A percentile compares a stretch with the other conserved stretches of the same genome.
These are phyloP conservation scores for Myodes glareolus DNA, from an alignment of 2,113 vertebrate species.

Conservation along the genomic window DNA sequence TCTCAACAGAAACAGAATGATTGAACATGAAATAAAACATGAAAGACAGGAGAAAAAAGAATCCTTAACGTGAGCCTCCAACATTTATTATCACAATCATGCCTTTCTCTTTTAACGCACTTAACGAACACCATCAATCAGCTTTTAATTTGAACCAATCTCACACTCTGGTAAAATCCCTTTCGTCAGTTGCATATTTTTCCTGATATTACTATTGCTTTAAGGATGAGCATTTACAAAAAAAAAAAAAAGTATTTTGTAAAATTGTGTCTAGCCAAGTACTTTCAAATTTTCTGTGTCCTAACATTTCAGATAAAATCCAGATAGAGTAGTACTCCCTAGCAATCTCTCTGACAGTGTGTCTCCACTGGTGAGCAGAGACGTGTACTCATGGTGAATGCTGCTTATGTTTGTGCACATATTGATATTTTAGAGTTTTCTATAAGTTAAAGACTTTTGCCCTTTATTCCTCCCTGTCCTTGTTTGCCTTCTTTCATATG, in stretches of 20 bases:
- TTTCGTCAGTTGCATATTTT: not conserved
- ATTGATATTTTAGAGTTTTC: not conserved
- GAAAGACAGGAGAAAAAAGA: not conserved
- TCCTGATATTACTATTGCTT: not conserved
- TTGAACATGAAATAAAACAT: not conserved
- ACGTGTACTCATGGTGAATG: not conserved
- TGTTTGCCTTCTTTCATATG: not conserved
- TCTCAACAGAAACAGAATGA: not conserved
- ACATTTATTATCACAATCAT: not conserved
- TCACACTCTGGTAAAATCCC: not conserved
- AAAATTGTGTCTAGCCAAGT: not conserved
- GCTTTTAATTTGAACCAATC: not conserved
- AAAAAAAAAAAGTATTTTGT: not conserved
- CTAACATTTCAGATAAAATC: not conserved
- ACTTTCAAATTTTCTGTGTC: not conserved
- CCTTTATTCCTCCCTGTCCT: not conserved
- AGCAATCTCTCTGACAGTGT: not conserved
- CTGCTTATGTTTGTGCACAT: not conserved
- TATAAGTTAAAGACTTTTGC: not conserved
- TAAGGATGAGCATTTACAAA: not conserved
- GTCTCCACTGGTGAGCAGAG: not conserved
- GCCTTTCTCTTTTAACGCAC: not conserved
- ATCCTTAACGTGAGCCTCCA: not conserved
- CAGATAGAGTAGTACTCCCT: not conserved
- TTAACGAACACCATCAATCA: not conserved